Evolutionary conservation across 2,888 invertebrate species (phyloP).

Genomic region (Carpatolechia fugitivella): DNA sequence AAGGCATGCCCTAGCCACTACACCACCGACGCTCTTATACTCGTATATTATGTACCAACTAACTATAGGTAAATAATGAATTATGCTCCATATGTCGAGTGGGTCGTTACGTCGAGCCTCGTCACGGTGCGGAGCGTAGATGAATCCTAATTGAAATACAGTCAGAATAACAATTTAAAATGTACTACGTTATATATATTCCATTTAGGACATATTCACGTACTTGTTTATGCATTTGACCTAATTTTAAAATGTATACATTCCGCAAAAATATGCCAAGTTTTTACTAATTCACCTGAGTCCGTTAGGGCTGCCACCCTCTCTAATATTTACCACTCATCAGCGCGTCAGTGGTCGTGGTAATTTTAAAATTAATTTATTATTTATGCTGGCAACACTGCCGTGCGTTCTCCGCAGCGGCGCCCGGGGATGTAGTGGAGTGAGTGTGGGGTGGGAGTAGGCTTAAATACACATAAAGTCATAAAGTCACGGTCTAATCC

Average conservation of each 20-base stretch:
- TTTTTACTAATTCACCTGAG: slow-evolving; percentile 1
- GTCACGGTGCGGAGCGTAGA: too few species aligned
- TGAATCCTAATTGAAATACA: too few species aligned
- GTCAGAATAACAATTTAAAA: too few species aligned
- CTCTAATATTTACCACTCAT: slow-evolving; percentile 13
- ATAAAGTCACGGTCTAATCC: too few species aligned
- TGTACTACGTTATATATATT: neutral
- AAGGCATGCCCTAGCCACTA: too few species aligned
- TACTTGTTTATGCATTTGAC: neutral
- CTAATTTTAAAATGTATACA: neutral
- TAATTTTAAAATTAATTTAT: slow-evolving; percentile 19
- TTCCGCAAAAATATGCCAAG: neutral
- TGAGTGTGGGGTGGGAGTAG: neutral
- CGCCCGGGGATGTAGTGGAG: neutral
- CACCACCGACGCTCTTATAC: neutral
- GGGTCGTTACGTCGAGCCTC: too few species aligned
- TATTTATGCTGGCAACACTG: slow-evolving; percentile 15
- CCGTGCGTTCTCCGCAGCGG: neutral
- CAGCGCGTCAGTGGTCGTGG: neutral
- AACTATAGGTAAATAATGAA: too few species aligned
- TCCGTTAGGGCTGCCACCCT: slow-evolving; percentile 1
- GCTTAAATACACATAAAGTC: too few species aligned
- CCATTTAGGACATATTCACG: neutral
- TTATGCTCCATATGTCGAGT: too few species aligned
- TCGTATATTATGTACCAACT: neutral